A percentile compares a stretch with the other conserved stretches of the same genome.
These are phyloP conservation scores for Ochropleura leucogaster DNA, from an alignment of 2,888 invertebrate genomes.

Conservation along the genomic window DNA sequence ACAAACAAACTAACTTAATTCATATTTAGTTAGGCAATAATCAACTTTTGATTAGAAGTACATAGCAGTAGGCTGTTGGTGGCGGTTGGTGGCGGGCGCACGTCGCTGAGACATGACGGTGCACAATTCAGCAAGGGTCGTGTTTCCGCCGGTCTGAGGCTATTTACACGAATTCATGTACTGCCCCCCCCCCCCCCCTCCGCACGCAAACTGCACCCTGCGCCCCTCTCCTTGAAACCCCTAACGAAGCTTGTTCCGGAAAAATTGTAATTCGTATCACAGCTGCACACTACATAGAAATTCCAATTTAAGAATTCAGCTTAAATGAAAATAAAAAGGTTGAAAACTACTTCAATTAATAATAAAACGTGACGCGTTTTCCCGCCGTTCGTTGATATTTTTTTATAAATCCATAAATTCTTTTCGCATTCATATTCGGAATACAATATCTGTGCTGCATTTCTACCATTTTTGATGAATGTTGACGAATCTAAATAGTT, in stretches of 20 bases:
- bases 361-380: background rate
- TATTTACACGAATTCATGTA: constrained; percentile 22
- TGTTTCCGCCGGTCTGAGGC: background rate
- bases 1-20: too few relatives aligned
- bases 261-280: constrained; percentile 31
- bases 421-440: background rate
- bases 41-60: background rate
- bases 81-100: background rate
- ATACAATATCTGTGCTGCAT: background rate
- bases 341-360: background rate
- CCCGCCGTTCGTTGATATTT: background rate
- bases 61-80: background rate
- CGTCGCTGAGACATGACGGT: constrained; percentile 2
- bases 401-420: background rate
- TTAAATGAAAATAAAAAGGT: background rate
- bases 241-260: constrained; percentile 38
- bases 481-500: too few relatives aligned
- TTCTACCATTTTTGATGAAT: background rate
- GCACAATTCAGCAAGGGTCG: constrained; percentile 20
- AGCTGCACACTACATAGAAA: constrained; percentile 16
- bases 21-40: background rate
- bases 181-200: background rate
- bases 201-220: background rate
- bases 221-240: background rate
- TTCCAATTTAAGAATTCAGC: constrained; percentile 14